Base-by-base conservation (phyloP, 2,888 invertebrate genomes). In the Caenorhabditis sulstoni region DNA sequence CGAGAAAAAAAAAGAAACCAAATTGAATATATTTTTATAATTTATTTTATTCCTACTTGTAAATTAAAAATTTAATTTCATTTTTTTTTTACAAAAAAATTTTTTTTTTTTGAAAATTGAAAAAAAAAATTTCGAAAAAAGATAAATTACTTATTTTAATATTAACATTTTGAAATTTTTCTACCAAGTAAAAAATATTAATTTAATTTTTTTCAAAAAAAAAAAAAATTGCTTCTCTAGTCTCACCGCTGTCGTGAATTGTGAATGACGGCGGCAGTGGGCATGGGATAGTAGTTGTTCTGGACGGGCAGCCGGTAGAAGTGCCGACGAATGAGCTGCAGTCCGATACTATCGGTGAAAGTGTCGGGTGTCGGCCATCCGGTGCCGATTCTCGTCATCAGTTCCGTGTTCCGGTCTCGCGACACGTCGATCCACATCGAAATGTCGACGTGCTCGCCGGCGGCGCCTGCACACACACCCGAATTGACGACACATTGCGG, bases 221-320 rank as follows among this genome's bases (percentile, higher is more conserved):
- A 29, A 29, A 29, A 7, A 29, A 29, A 29, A 29, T 5, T 29
- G 29, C 4, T 3, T 29, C 29, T n/a, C n/a, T n/a, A n/a, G n/a
- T n/a, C n/a, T n/a, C 29, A 29, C 29, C 29, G 3, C 29, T 29
- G 29, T 41, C 11, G 4, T 11, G 41, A 4, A 11, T 41, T 41
- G 7, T 41, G 7, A 41, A 14, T 41, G 11, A 86, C 81, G 2
- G 79, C 84, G 1, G 84, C 75, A 2, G 85, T 81, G 3, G 86
- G 84, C 86, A 86, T 85, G n/a, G 86, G 86, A 74, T 86, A 86
- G 70, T 85, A 86, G 52, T 85, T 84, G 35, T 79, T 66, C 11
- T 77, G 58, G 4, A 74, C 74, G 9, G 58, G 61, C 8, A 74
- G 20, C 12, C 52, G 16, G 58, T 77, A 76, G 35, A 64, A 65